Evolutionary conservation across 2,113 vertebrate species (phyloP).

Genomic region (Dissostichus mawsoni): DNA sequence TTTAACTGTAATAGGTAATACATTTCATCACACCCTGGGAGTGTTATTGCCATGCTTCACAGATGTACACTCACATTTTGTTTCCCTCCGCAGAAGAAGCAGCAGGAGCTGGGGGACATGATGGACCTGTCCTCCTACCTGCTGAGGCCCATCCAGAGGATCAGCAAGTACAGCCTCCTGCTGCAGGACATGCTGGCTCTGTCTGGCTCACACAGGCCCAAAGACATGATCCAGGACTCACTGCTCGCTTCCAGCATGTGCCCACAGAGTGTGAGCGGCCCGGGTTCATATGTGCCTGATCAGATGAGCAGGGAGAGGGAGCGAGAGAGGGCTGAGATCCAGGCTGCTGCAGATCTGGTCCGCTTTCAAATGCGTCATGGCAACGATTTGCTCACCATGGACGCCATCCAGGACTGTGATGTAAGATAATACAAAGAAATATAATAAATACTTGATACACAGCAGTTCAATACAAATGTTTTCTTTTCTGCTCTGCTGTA

Average conservation of each 20-base stretch:
- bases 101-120: slow-evolving; percentile 83
- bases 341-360: slow-evolving; percentile 80
- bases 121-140: slow-evolving; percentile 87
- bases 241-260: slow-evolving; percentile 28
- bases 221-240: slow-evolving; percentile 46
- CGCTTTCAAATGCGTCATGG: slow-evolving; percentile 85
- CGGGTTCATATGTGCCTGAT: slow-evolving; percentile 42
- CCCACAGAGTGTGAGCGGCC: slow-evolving; percentile 17
- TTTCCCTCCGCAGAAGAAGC: slow-evolving; percentile 77
- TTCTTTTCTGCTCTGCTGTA: neutral
- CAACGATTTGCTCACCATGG: slow-evolving; percentile 86
- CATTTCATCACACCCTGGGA: neutral
- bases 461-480: neutral
- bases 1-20: neutral
- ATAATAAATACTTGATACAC: neutral
- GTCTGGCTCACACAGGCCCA: slow-evolving; percentile 51
- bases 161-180: slow-evolving; percentile 87
- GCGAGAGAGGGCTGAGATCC: slow-evolving; percentile 76
- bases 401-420: slow-evolving; percentile 86
- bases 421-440: slow-evolving; percentile 65
- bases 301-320: slow-evolving; percentile 55
- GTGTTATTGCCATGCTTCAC: neutral
- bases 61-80: neutral
- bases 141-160: slow-evolving; percentile 86
- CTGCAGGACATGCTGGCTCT: slow-evolving; percentile 82